Conservation (phyloP, 1,140 invertebrate species). For the Diuraphis noxia region DNA sequence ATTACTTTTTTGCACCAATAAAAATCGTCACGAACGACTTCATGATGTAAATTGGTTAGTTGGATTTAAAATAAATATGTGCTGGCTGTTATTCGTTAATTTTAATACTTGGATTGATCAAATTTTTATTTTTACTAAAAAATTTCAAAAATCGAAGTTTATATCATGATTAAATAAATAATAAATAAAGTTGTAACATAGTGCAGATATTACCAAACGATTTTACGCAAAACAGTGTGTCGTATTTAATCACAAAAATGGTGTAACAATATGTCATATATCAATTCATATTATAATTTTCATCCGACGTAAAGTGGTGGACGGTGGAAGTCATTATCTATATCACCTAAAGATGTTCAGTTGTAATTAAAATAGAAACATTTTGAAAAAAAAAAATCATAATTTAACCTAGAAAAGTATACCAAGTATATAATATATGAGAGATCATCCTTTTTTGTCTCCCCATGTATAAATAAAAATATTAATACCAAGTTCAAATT, state of each 20-base stretch:
- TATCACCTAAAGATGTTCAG: background rate
- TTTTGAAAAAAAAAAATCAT: background rate
- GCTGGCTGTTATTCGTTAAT: too few species aligned
- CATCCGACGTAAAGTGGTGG: background rate
- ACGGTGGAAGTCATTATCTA: background rate
- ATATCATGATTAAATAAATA: too few species aligned
- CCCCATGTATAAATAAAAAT: background rate
- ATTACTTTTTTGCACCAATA: background rate
- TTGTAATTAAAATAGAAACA: background rate
- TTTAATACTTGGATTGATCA: background rate
- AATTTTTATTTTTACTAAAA: background rate
- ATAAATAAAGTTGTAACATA: too few species aligned
- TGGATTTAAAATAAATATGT: background rate
- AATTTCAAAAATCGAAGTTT: too few species aligned
- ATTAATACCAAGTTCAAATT: background rate
- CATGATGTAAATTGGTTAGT: background rate
- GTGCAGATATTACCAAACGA: background rate
- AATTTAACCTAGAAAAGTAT: background rate
- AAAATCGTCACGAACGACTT: background rate
- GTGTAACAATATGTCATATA: background rate
- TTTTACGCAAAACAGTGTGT: background rate
- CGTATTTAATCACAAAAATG: background rate
- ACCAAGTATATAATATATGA: background rate
- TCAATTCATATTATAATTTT: background rate
- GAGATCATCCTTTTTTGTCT: background rate